Percentiles rank a stretch among this genome's conserved stretches.
Conservation (phyloP, 2,888 invertebrate species). For the Ellobium chinense region DNA sequence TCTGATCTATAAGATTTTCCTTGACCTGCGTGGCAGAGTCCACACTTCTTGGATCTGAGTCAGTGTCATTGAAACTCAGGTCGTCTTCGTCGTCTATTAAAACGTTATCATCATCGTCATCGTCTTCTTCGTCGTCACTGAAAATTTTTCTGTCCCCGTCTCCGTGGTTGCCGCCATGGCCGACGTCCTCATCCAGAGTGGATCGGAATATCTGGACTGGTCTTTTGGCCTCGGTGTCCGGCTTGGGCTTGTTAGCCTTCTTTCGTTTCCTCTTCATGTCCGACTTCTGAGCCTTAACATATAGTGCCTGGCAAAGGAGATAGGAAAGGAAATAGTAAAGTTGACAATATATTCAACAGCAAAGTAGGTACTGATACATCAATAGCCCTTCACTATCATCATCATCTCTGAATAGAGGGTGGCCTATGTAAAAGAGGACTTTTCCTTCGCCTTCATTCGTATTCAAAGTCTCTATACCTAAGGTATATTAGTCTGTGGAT, state of each 20-base stretch:
- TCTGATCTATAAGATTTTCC: neutral
- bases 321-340: neutral
- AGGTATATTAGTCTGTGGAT: too few relatives aligned
- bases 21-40: slow-evolving; percentile 48
- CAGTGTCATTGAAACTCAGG: slow-evolving; percentile 26
- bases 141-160: neutral
- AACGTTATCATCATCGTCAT: slow-evolving; percentile 44
- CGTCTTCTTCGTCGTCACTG: slow-evolving; percentile 41
- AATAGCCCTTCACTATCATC: too few relatives aligned
- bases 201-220: neutral
- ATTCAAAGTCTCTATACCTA: too few relatives aligned
- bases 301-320: slow-evolving; percentile 50
- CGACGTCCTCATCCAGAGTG: slow-evolving; percentile 20
- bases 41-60: slow-evolving; percentile 41
- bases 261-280: slow-evolving; percentile 28
- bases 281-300: slow-evolving; percentile 59
- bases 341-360: too few relatives aligned
- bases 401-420: too few relatives aligned
- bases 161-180: neutral
- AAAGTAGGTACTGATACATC: too few relatives aligned
- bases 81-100: slow-evolving; percentile 43
- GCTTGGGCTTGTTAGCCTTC: neutral
- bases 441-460: too few relatives aligned
- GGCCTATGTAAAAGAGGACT: too few relatives aligned
- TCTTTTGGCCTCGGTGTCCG: neutral